These are phyloP conservation scores for Narcine bancroftii DNA, from an alignment of 2,113 vertebrate species.

Conservation along the genomic window DNA sequence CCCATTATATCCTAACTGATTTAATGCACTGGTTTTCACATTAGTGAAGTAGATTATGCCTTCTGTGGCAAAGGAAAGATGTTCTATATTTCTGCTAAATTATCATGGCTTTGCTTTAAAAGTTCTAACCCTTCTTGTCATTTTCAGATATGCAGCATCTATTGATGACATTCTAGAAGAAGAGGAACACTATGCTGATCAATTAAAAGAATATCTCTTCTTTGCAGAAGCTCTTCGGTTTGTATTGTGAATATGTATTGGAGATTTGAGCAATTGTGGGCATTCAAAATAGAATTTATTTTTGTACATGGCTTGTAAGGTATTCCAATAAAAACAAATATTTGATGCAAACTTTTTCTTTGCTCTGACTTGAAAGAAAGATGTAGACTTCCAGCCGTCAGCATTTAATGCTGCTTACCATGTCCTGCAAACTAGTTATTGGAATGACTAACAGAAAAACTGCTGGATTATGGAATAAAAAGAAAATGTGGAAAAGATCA, in stretches of 20 bases:
- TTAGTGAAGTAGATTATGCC: neutral
- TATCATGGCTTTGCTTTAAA: neutral
- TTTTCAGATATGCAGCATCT: conserved; percentile 76
- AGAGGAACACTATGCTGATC: conserved; percentile 90
- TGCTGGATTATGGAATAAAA: too few species aligned
- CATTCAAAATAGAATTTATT: neutral
- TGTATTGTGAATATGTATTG: conserved; percentile 36
- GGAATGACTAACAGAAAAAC: neutral
- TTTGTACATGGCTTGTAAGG: too few species aligned
- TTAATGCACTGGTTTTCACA: neutral
- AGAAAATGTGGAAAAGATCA: too few species aligned
- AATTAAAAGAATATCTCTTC: conserved; percentile 88
- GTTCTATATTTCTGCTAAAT: neutral
- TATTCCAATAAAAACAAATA: neutral
- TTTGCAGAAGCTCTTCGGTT: conserved; percentile 84
- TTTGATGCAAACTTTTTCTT: neutral
- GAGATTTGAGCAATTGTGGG: neutral
- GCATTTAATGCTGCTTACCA: neutral
- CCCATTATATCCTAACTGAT: neutral
- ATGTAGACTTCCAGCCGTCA: neutral
- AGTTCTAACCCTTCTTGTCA: neutral
- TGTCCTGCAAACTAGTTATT: neutral
- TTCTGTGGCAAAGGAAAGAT: neutral
- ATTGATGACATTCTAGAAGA: conserved; percentile 92
- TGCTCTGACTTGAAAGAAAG: neutral